A percentile compares a stretch with the other conserved stretches of the same genome.
Evolutionary conservation across 2,797 vertebrate species (phyloP).

Genomic region (Gobio occitaniae): DNA sequence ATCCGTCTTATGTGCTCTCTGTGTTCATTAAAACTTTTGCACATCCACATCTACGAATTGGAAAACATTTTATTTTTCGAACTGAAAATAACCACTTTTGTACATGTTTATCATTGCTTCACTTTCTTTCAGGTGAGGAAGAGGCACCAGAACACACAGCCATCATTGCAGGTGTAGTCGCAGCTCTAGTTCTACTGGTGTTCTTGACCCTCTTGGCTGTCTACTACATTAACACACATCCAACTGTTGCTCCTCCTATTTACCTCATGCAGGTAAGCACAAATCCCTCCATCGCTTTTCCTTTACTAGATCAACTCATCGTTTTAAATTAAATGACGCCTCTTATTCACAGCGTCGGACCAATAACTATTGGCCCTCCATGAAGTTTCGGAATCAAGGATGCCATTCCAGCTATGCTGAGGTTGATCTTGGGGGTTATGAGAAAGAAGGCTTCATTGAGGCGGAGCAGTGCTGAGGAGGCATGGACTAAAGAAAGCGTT

Average conservation of each 20-base stretch:
- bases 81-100: neutral
- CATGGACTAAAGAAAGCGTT: conserved; percentile 14
- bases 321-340: neutral
- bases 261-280: conserved; percentile 85
- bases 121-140: conserved; percentile 59
- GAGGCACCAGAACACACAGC: conserved; percentile 82
- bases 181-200: conserved; percentile 85
- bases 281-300: neutral
- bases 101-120: neutral
- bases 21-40: conserved; percentile 23
- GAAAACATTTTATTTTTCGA: neutral
- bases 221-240: conserved; percentile 91
- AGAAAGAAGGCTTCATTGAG: conserved; percentile 94
- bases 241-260: conserved; percentile 86
- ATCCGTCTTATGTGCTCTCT: neutral
- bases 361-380: conserved; percentile 91
- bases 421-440: conserved; percentile 87
- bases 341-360: conserved; percentile 80
- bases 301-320: neutral
- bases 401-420: conserved; percentile 86
- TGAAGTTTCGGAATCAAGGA: conserved; percentile 91
- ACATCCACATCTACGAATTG: neutral
- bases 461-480: conserved; percentile 89
- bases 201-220: conserved; percentile 85
- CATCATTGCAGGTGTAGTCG: conserved; percentile 87